phyloP scores from a whole-genome alignment of 2,113 vertebrate species.

The Ia io region DNA sequence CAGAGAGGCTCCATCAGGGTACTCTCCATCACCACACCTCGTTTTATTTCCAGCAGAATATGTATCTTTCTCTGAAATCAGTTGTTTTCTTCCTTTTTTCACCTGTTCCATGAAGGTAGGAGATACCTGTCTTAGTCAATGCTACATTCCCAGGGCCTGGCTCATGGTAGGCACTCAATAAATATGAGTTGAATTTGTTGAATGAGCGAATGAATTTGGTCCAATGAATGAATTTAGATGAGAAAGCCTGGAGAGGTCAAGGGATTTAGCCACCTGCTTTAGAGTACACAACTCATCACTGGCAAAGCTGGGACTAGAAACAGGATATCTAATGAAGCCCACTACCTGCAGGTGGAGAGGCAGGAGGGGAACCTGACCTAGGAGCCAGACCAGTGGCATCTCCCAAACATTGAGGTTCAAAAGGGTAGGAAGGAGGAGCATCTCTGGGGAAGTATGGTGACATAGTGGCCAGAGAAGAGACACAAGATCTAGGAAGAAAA shows the following conservation, averaged over 20 bases:
- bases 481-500: not conserved
- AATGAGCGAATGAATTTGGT: constrained; percentile 13
- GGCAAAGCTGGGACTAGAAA: not conserved
- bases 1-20: not conserved
- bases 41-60: not conserved
- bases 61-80: not conserved
- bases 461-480: not conserved
- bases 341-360: not conserved
- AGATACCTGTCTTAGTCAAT: not conserved
- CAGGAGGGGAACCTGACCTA: not conserved
- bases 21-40: not conserved
- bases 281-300: not conserved
- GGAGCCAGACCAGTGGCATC: not conserved
- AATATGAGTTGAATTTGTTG: constrained; percentile 20
- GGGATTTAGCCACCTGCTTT: not conserved
- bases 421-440: not conserved
- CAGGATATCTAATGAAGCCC: not conserved
- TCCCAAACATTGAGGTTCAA: not conserved
- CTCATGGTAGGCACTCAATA: not conserved
- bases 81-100: not conserved
- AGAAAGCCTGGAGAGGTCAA: not conserved
- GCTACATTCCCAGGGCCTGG: not conserved
- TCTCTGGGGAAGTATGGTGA: not conserved
- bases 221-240: not conserved
- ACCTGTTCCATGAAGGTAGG: not conserved